Evolutionary conservation across 2,888 invertebrate genomes (phyloP), one percentile per base, ranked within the genome.

Genomic region (Drosophila lutescens): DNA sequence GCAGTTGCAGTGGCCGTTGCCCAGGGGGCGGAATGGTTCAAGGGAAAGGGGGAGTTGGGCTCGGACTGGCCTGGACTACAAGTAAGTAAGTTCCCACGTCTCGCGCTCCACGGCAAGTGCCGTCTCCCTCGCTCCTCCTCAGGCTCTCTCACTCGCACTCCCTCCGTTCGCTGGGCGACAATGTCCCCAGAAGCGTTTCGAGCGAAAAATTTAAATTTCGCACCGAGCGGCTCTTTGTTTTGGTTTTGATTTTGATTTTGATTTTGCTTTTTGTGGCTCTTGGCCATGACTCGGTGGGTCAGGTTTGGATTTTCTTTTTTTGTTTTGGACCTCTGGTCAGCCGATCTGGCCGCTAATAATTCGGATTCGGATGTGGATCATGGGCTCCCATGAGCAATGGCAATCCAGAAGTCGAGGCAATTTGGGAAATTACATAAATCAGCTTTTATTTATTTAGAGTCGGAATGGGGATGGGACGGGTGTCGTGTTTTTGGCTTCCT

Each of bases 101-200:
- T 69, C 69, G 26, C 55, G 43, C 43, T 63, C 67, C 30, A 20
- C 38, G 56, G 65, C 74, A 74, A 72, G 65, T 67, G 67, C 47
- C 13, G 23, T 46, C 44, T 40, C 49, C n/a, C 50, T 30, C 44
- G 12, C 32, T 26, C 26, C 46, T 1, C 46, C 26, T 2, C 38
- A 20, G 10, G 15, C 32, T 30, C 20, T 44, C 17, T 23, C 23
- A 4, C 58, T 12, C 20, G 30, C 30, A 30, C 43, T 15, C 51
- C 13, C 4, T 13, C 32, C 49, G 0, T 44, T 15, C 15, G 58
- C 53, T 17, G 56, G 61, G 56, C 68, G 69, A 74, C 80, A 87
- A 87, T 86, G 85, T 87, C 89, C 86, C 88, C 86, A 88, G 89
- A 87, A 89, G 89, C 89, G 79, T 84, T 88, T 88, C 89, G 74